These are phyloP conservation scores for Lampropteryx suffumata DNA, from an alignment of 2,888 invertebrate genomes.

Conservation along the genomic window DNA sequence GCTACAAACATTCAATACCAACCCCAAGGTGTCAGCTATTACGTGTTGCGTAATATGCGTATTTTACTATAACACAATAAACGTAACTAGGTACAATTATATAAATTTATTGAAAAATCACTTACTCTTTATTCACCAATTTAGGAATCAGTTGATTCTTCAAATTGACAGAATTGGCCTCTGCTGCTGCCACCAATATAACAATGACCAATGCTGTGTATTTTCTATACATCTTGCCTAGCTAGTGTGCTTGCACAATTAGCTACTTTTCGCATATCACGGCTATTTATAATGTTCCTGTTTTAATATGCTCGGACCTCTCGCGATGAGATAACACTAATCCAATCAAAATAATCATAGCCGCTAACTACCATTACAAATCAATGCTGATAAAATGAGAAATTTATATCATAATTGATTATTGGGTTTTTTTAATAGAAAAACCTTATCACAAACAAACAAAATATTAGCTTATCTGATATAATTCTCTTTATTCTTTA, in stretches of 20 bases:
- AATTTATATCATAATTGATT: constrained; percentile 54
- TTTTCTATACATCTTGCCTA: constrained; percentile 52
- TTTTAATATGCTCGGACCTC: constrained; percentile 35
- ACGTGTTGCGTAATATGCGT: too few species aligned
- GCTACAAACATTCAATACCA: too few species aligned
- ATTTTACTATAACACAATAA: too few species aligned
- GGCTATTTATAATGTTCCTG: constrained; percentile 44
- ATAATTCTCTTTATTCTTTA: too few species aligned
- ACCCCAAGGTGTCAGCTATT: too few species aligned
- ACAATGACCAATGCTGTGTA: constrained; percentile 52
- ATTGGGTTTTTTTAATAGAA: constrained; percentile 48
- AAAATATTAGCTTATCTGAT: too few species aligned
- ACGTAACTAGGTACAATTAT: too few species aligned
- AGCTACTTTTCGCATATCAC: constrained; percentile 32
- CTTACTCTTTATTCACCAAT: constrained; percentile 19
- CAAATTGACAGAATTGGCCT: constrained; percentile 47
- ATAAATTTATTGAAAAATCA: too few species aligned
- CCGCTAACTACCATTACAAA: constrained; percentile 41
- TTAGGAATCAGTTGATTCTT: constrained; percentile 34
- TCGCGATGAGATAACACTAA: constrained; percentile 43
- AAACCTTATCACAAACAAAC: too few species aligned
- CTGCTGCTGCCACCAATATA: constrained; percentile 53
- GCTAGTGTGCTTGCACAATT: constrained; percentile 17
- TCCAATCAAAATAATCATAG: constrained; percentile 40
- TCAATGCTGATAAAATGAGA: constrained; percentile 45